Conservation (phyloP, 2,888 invertebrate species). For the Agrotis puta region DNA sequence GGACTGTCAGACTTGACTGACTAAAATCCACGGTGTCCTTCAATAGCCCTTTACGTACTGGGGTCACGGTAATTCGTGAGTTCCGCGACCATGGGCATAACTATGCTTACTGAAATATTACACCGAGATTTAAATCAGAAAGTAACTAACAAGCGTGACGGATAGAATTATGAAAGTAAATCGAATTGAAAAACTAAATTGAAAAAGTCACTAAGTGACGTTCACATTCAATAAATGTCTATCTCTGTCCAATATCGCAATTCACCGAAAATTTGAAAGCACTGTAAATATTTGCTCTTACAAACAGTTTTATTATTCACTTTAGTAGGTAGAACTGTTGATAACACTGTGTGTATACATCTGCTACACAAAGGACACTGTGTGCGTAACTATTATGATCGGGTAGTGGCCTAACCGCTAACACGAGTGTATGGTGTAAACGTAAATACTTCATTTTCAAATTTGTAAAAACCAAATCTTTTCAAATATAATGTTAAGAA, state of each 20-base stretch:
- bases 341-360: conserved; percentile 64
- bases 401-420: conserved; percentile 41
- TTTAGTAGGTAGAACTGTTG: conserved; percentile 40
- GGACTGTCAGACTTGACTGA: too few relatives aligned
- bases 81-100: too few relatives aligned
- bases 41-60: too few relatives aligned
- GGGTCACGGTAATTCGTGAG: too few relatives aligned
- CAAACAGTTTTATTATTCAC: conserved; percentile 42
- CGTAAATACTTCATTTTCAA: too few relatives aligned
- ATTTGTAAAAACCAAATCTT: too few relatives aligned
- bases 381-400: conserved; percentile 51
- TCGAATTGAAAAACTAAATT: conserved; percentile 32
- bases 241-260: conserved; percentile 9
- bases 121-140: conserved; percentile 38
- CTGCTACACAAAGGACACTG: conserved; percentile 62
- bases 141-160: conserved; percentile 21
- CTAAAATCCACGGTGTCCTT: too few relatives aligned
- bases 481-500: too few relatives aligned
- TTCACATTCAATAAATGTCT: conserved; percentile 32
- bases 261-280: conserved; percentile 38
- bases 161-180: conserved; percentile 46
- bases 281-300: conserved; percentile 23
- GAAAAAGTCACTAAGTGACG: conserved; percentile 30
- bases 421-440: too few relatives aligned
- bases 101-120: conserved; percentile 29